Base-by-base conservation (phyloP, 2,888 invertebrate genomes). In the Agapostemon virescens region DNA sequence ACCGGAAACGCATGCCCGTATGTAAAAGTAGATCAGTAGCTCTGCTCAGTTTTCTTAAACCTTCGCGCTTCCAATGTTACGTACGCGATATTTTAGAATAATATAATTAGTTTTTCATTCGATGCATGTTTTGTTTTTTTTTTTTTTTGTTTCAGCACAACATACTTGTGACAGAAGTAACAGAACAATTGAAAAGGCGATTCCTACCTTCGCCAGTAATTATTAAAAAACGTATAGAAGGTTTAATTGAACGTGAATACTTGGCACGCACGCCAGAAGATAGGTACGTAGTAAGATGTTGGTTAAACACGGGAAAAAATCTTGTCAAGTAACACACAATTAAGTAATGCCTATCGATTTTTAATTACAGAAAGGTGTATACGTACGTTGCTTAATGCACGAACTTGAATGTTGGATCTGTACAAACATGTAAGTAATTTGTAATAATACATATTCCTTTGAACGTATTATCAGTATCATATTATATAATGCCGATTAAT, bases 211-310 rank as follows among this genome's bases (percentile, higher is more conserved):
- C 98, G 89, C 99, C 99, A 74, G 98, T 98, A 88, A 97, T 99
- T 88, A 99, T 99, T 93, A 99, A 99, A 94, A 99, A 99, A 93
- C 96, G 99, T 93, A 99, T 99, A 94, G 99, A 99, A 94, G 98
- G 98, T 83, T 96, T 99, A 91, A 99, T 99, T 93, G 99, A 99
- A 94, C 95, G 99, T 88, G 99, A 99, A 94, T 99, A 99, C 94
- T 95, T 99, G 92, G 98, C 98, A 88, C 96, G 99, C 93, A 98
- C 98, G 92, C 97, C 98, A 79, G 98, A 98, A 94, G 99, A 99
- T 95, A 95, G 97, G 93, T 93, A 88, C 80, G 88, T 82, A 40
- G 26, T 2, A 63, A 52, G 30, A 17, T n/a, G 64, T 72, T 20
- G n/a, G n/a, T 7, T 74, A 7, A 55, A 55, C 15, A 26, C 13